Evolutionary conservation across 92 coral and sea anemone species (phyloP), one percentile per base, ranked within the genome.

Genomic region (Actinostola sp.): DNA sequence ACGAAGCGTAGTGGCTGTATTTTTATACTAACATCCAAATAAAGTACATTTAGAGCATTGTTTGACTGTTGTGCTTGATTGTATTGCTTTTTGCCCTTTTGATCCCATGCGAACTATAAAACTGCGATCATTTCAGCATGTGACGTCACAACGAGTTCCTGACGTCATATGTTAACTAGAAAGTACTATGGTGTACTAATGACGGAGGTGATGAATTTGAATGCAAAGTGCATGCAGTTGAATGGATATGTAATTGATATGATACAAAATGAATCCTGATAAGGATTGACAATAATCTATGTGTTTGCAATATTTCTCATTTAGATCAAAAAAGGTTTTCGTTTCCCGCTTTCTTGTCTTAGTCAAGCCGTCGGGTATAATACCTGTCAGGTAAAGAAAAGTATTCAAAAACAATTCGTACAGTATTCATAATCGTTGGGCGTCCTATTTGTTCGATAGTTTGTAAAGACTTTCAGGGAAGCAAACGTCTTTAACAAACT

Each of bases 391-490:
- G 11, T 13, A 32, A 41, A 12, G 0, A 35, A 34, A 68, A 33
- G 21, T 50, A 68, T 68, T 68, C 74, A 52, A 11, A 51, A 68
- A 68, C 14, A 7, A 8, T 51, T 57, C 24, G 14, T 19, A 30
- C 33, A 51, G 74, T 33, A 68, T 68, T 51, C 74, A 49, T 32
- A 68, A 68, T 31, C 28, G 15, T 19, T 26, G 10, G 39, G 63
- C 63, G 39, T 57, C 35, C 36, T 27, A 27, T 57, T 57, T 57
- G 21, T 30, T 30, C 63, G 5, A 13, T 9, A 27, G 8, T 57
- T 54, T 12, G n/a, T 12, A 3, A 17, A 57, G 11, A 36, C 11
- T 36, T 36, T 36, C n/a, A n/a, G n/a, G n/a, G n/a, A 36, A 4
- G 6, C 42, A 36, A 36, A 36, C 42, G 11, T 4, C 11, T 36